Evolutionary conservation across 2,797 vertebrate species (phyloP), one percentile per base, ranked within the genome.

Genomic region (Lophotriccus pileatus): DNA sequence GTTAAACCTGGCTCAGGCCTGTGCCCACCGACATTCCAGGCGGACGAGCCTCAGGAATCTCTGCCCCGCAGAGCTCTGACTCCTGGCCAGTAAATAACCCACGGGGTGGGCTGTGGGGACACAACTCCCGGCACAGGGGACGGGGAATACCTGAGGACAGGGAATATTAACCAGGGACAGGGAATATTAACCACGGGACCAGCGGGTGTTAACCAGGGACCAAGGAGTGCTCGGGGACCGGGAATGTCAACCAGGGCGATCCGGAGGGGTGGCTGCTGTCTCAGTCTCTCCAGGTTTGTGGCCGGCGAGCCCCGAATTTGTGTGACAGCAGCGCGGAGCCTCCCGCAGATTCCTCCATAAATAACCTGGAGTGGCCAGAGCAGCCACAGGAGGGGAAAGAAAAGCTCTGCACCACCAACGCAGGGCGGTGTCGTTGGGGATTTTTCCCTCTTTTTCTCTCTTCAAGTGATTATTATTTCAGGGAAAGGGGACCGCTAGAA

Each of bases 281-380:
- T 94, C 88, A 74, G 52, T 92, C 95, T 47, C 8, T 68, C 47
- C 88, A 73, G 95, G 73, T 89, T 88, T 96, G 74, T 83, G 93
- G 91, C 91, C 53, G 32, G 74, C 74, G 85, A 78, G 79, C 92
- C 90, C 83, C 91, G 93, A 84, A 89, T 95, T 94, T 94, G 95
- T 77, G 93, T 96, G 95, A 91, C 89, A 95, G 95, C 91, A 18
- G 50, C 93, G 84, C 79, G 69, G 52, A 93, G 92, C 94, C 70
- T 94, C 53, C 87, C 49, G 73, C 87, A 91, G 95, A 85, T 93
- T 59, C 85, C 94, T 60, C 95, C 94, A 87, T 88, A 86, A 96
- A 96, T 95, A 87, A 96, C 91, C 56, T 59, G 70, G 83, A 95
- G 91, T 84, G 94, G 62, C 74, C 70, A 17, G 78, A 93, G 89